A percentile compares a stretch with the other conserved stretches of the same genome.
These are phyloP conservation scores for Archilochus colubris DNA, from an alignment of 2,113 vertebrate species.

Conservation along the genomic window DNA sequence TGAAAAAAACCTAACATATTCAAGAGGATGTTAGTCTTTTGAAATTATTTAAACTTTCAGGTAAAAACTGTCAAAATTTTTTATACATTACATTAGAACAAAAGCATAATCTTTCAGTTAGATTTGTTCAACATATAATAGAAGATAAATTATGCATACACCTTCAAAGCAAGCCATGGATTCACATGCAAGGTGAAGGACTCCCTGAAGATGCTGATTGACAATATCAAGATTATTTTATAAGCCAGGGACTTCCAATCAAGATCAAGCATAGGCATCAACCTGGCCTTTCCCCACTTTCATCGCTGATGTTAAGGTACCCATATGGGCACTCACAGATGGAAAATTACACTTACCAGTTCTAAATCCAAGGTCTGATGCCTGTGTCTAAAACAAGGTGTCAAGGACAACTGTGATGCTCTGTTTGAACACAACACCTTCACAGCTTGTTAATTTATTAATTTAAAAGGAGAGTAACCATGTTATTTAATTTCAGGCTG, in stretches of 20 bases:
- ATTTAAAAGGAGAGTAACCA: not conserved
- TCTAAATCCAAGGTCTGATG: not conserved
- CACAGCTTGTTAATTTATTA: not conserved
- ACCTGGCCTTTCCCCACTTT: not conserved
- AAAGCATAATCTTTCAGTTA: not conserved
- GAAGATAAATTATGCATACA: not conserved
- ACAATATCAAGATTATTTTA: not conserved
- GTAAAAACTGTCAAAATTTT: not conserved
- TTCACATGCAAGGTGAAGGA: not conserved
- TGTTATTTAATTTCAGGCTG: not conserved
- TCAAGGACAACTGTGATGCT: not conserved
- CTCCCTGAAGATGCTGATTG: not conserved
- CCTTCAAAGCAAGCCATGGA: not conserved
- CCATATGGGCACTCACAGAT: accelerated
- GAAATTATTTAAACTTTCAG: not conserved
- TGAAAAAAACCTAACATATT: accelerated
- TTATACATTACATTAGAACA: not conserved
- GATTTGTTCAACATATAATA: not conserved
- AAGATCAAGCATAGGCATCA: not conserved
- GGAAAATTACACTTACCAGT: not conserved
- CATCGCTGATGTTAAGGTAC: not conserved
- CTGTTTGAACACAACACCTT: not conserved
- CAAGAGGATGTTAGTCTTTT: not conserved
- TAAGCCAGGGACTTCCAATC: not conserved
- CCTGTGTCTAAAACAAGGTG: accelerated